Base-by-base conservation (phyloP, 2,113 vertebrate species). In the Apteryx owenii region DNA sequence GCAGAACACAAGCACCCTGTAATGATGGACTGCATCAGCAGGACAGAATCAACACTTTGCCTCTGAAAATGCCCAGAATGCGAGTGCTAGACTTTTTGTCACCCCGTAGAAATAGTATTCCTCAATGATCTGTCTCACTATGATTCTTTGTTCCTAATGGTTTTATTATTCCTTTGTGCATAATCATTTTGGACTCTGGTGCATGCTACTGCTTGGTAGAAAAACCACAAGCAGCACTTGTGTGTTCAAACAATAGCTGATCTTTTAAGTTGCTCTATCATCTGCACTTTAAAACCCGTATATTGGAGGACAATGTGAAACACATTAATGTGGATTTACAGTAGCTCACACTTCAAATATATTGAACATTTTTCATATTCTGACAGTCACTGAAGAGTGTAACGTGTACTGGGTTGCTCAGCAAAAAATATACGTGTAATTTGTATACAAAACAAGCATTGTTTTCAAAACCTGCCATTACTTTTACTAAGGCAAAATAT, bases 401-500 rank as follows among this genome's bases (percentile, higher is more conserved):
- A 36, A 38, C 62, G 21, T 80, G 58, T 94, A 50, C 84, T 89
- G 92, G 66, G 38, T 31, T 93, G 51, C 17, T 92, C 68, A 68
- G 31, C 23, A 36, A 16, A 89, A 96, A 85, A 62, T 26, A 9
- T 3, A 38, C 5, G 1, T 94, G 69, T 21, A 16, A 90, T 97
- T 81, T 60, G 78, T 89, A 56, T 42, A 88, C 85, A 90, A 79
- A 62, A 68, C 2, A 0, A 53, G 86, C 71, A 95, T 88, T 92
- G 44, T 83, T 72, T 64, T 90, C 53, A 85, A 69, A 65, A 83
- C 78, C 51, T 97, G 78, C 68, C 44, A 44, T 89, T 95, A 68
- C 79, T 81, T 93, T 77, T 86, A 94, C 88, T 77, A 61, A 96
- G 54, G 73, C 46, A 69, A 97, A 96, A 94, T 95, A 61, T 91